phyloP scores from a whole-genome alignment of 2,797 vertebrate species.

The Pseudopleuronectes americanus region DNA sequence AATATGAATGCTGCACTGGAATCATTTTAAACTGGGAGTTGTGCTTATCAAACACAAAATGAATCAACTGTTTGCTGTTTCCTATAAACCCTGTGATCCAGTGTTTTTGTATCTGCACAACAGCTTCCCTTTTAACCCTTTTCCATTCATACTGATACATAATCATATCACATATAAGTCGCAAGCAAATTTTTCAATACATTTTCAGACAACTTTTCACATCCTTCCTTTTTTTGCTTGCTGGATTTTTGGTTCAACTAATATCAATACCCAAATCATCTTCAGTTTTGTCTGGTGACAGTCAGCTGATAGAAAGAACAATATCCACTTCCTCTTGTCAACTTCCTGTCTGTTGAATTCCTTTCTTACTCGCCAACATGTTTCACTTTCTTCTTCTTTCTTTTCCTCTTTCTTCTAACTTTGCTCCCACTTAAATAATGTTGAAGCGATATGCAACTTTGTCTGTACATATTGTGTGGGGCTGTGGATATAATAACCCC shows the following conservation, averaged over 20 bases:
- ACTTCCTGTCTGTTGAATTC: slow-evolving; percentile 35
- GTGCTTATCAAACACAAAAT: neutral
- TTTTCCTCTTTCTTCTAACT: neutral
- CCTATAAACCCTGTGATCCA: neutral
- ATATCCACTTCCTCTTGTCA: slow-evolving; percentile 32
- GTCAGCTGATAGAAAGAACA: slow-evolving; percentile 61
- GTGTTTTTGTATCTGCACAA: no score
- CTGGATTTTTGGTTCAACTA: neutral
- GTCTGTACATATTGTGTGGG: neutral
- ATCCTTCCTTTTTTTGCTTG: neutral
- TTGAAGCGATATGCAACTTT: neutral
- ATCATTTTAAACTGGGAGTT: neutral
- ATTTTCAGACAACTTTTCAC: neutral
- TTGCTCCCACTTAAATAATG: neutral
- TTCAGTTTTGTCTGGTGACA: slow-evolving; percentile 28
- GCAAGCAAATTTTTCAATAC: neutral
- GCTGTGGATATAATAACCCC: neutral
- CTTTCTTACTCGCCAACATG: slow-evolving; percentile 14
- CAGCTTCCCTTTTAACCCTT: no score
- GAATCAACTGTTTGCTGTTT: neutral
- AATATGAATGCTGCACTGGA: neutral
- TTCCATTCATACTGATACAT: neutral
- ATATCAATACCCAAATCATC: neutral
- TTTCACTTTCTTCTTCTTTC: no score
- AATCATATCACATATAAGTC: neutral